Evolutionary conservation across 2,113 vertebrate genomes (phyloP).

Genomic region (Nansenia antarctica): DNA sequence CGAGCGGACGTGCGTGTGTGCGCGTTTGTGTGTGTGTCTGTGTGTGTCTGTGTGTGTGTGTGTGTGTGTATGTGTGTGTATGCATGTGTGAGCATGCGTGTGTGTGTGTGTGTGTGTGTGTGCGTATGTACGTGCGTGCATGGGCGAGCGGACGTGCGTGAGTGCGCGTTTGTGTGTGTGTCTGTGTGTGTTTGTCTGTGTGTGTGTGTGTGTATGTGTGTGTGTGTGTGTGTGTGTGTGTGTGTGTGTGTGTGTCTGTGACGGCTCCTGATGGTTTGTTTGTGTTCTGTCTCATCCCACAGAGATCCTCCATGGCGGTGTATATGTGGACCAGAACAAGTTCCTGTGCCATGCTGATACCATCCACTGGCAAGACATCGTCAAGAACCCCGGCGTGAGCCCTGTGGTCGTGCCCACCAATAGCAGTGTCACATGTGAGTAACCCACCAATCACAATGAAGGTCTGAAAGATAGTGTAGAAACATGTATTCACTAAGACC

Average conservation of each 20-base stretch:
- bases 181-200: neutral
- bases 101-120: neutral
- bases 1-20: too few species aligned
- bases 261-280: neutral
- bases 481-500: neutral
- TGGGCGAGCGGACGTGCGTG: neutral
- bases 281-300: constrained; percentile 49
- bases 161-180: neutral
- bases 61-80: neutral
- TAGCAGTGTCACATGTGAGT: constrained; percentile 93
- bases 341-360: constrained; percentile 96
- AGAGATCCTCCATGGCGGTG: constrained; percentile 96
- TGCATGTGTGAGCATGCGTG: neutral
- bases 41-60: neutral
- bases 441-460: neutral
- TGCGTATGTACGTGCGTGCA: neutral
- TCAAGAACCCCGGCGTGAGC: constrained; percentile 84
- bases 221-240: neutral
- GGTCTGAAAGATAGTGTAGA: too few species aligned
- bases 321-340: constrained; percentile 96
- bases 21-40: too few species aligned
- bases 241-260: neutral
- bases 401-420: constrained; percentile 90
- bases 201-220: neutral
- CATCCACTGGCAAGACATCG: constrained; percentile 97